Evolutionary conservation across 1,140 invertebrate genomes (phyloP), one percentile per base, ranked within the genome.

Genomic region (Drosophila pseudoobscura): DNA sequence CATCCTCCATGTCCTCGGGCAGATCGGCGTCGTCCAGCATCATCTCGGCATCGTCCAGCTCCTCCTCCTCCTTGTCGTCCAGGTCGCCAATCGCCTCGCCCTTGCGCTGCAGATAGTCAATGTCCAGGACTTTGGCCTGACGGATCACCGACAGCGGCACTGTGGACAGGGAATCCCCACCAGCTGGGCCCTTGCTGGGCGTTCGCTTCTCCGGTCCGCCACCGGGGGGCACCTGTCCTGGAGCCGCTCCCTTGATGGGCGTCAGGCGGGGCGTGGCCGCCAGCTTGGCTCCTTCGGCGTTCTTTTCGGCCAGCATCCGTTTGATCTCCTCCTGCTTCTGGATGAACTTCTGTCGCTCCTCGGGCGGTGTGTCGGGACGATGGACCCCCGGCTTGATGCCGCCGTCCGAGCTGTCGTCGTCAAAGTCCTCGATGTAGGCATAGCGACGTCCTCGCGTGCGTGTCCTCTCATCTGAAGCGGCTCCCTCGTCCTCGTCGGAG

Each of bases 361-460:
- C 91, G 8, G 91, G 91, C 6, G 91, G 91, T 0, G 91, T 92
- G 46, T 92, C 91, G 0, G 91, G 91, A 13, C 91, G 73, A 20
- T 89, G 71, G 1, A 92, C 91, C 1, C 91, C 91, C 0, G 91
- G 91, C 93, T 95, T 64, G 92, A 94, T 88, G 93, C 95, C 73
- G 93, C 92, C 69, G 93, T 91, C 91, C 1, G 90, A 91, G 49
- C 89, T 91, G 53, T 90, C 89, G 43, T 90, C 90, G 13, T 91
- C 91, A 58, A 90, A 91, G 44, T 91, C 80, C 8, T 95, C 95
- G 41, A 95, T 92, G 82, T 95, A 96, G 75, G 95, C 95, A 46
- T 95, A 95, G 79, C 95, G 95, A 29, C 94, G 93, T 2, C 95
- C 95, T 50, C 95, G 92, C 2, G 95, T 95, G 17, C 92, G 92